Conservation (phyloP, 2,797 vertebrate genomes). For the Gobionotothen gibberifrons region DNA sequence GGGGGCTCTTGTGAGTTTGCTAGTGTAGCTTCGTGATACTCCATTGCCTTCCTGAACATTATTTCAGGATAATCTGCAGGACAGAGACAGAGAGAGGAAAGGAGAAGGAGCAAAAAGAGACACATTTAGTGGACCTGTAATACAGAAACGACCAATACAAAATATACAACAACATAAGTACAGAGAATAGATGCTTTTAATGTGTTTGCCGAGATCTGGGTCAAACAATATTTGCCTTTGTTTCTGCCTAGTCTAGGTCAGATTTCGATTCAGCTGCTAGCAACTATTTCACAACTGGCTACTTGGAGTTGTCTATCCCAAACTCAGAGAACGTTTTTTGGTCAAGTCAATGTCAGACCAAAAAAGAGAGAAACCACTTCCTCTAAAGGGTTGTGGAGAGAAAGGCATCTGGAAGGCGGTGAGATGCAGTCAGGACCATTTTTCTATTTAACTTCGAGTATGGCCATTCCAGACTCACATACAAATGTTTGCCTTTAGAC, state of each 20-base stretch:
- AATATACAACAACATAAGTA: background rate
- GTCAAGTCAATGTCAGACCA: too few species aligned
- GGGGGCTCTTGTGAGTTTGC: conserved; percentile 93
- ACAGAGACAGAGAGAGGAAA: conserved; percentile 15
- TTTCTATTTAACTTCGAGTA: too few species aligned
- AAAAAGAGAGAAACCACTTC: too few species aligned
- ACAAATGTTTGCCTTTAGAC: background rate
- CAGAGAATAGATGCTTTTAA: background rate
- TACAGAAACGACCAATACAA: background rate
- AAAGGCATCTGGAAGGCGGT: too few species aligned
- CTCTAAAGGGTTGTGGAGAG: too few species aligned
- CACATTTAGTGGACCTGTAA: conserved; percentile 13
- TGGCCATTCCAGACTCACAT: background rate
- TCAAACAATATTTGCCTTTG: conserved; percentile 32
- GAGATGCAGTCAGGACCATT: too few species aligned
- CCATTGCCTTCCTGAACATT: conserved; percentile 86
- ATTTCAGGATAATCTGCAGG: conserved; percentile 99
- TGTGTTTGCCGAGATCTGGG: conserved; percentile 25
- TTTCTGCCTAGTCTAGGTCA: background rate
- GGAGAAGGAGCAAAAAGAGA: background rate
- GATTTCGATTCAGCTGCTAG: too few species aligned
- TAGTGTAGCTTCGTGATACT: conserved; percentile 93
- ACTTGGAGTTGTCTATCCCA: too few species aligned
- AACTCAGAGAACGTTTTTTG: too few species aligned
- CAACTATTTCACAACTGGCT: too few species aligned